A percentile compares a stretch with the other conserved stretches of the same genome.
Conservation (phyloP, 2,797 vertebrate genomes). For the Catharus ustulatus region DNA sequence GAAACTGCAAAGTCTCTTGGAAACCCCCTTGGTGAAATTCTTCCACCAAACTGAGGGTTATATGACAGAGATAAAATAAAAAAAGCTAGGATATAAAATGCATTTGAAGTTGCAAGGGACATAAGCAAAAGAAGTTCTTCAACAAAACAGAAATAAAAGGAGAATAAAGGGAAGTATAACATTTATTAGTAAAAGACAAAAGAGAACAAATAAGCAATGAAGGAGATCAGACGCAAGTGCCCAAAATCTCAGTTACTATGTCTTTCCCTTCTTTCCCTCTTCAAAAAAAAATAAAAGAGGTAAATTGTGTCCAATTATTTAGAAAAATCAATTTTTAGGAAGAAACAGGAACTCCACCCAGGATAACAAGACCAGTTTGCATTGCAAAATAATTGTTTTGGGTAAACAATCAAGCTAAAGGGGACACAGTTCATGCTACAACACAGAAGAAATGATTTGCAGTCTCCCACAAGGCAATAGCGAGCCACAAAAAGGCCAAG, state of each 20-base stretch:
- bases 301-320: background rate
- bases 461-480: background rate
- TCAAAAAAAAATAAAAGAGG: background rate
- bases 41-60: constrained; percentile 12
- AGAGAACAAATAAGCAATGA: background rate
- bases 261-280: background rate
- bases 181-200: background rate
- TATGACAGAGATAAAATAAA: constrained; percentile 33
- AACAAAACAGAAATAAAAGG: background rate
- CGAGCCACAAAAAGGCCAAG: background rate
- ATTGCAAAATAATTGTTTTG: background rate
- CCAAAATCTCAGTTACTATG: background rate
- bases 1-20: constrained; percentile 30
- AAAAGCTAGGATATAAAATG: background rate
- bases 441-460: background rate
- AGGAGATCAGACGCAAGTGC: background rate
- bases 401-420: background rate
- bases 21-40: constrained; percentile 52
- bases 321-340: background rate
- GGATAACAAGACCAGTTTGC: background rate
- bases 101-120: constrained; percentile 6
- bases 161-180: background rate
- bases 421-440: background rate
- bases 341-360: background rate
- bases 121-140: background rate